Evolutionary conservation across 1,140 invertebrate genomes (phyloP).

Genomic region (Diorhabda sublineata): DNA sequence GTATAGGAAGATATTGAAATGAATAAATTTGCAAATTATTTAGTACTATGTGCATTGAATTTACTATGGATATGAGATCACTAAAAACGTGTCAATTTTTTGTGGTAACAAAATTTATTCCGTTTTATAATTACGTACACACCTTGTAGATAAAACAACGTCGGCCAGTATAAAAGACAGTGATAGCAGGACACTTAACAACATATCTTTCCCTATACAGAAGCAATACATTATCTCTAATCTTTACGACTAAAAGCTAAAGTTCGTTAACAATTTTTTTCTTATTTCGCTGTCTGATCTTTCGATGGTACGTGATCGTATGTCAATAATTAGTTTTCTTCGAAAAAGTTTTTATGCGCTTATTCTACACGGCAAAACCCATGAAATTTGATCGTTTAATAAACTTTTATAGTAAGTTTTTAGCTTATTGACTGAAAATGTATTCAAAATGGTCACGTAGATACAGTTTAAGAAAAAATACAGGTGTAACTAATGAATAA

Average conservation of each 20-base stretch:
- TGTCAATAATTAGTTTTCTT: constrained; percentile 14
- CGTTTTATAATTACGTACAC: not conserved
- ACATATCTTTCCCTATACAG: constrained; percentile 9
- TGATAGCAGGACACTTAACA: constrained; percentile 7
- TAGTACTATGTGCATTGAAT: too few relatives aligned
- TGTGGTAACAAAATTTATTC: too few relatives aligned
- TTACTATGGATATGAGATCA: too few relatives aligned
- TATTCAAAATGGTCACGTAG: too few relatives aligned
- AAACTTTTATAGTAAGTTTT: not conserved
- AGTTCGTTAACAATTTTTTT: constrained; percentile 17
- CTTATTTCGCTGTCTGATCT: constrained; percentile 5
- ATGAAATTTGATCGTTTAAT: constrained; percentile 3
- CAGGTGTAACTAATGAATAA: too few relatives aligned
- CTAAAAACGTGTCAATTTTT: too few relatives aligned
- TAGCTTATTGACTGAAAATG: too few relatives aligned
- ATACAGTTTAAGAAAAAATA: too few relatives aligned
- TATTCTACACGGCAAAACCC: not conserved
- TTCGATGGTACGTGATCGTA: constrained; percentile 10
- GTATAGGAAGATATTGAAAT: too few relatives aligned
- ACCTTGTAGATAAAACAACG: not conserved
- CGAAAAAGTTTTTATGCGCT: not conserved
- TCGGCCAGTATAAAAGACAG: constrained; percentile 12
- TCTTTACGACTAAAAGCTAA: constrained; percentile 18
- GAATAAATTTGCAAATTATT: too few relatives aligned
- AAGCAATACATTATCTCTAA: constrained; percentile 20